Conservation (phyloP, 2,113 vertebrate genomes). For the Catharus bicknelli region DNA sequence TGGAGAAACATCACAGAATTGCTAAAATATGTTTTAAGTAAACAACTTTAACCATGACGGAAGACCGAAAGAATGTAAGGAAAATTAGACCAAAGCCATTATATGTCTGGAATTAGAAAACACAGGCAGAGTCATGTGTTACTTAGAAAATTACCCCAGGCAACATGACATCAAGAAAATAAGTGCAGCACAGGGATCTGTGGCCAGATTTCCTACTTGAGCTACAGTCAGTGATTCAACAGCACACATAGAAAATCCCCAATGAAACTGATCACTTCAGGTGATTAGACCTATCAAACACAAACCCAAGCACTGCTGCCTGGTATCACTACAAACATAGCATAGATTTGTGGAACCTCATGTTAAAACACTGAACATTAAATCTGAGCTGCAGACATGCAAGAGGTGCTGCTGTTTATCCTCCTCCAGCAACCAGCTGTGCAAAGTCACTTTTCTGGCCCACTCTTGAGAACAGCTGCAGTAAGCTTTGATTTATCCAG, state of each 20-base stretch:
- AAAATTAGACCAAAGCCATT: background rate
- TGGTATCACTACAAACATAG: background rate
- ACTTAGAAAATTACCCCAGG: background rate
- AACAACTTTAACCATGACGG: background rate
- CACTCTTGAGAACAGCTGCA: background rate
- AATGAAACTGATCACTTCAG: background rate
- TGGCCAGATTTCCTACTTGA: background rate
- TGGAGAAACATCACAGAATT: background rate
- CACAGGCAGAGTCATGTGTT: background rate
- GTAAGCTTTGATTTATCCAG: background rate
- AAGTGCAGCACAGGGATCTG: background rate
- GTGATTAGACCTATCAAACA: background rate
- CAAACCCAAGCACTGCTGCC: background rate
- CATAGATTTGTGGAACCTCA: background rate
- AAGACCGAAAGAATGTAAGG: background rate
- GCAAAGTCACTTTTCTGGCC: background rate
- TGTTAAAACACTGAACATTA: background rate
- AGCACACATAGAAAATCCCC: background rate
- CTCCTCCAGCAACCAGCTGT: background rate
- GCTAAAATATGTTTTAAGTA: background rate
- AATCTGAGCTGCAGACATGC: background rate
- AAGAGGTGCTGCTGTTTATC: background rate
- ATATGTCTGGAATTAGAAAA: background rate
- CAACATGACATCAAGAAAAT: background rate
- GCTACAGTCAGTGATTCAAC: background rate